Conservation (phyloP, 2,113 vertebrate genomes). For the Planiliza haematocheilus region DNA sequence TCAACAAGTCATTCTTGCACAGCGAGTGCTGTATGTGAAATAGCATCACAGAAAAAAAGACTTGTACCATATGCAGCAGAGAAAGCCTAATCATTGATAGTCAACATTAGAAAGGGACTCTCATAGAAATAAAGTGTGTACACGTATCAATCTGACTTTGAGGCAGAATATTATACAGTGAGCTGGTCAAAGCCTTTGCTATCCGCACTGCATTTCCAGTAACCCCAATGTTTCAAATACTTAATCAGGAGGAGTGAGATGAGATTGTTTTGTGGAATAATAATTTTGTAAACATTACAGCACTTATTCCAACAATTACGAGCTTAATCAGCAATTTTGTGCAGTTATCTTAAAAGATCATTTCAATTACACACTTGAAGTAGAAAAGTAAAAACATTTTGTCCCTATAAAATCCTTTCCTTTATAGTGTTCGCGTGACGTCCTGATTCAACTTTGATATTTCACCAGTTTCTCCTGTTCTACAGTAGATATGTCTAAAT, state of each 20-base stretch:
- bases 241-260: constrained; percentile 26
- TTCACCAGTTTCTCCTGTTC: constrained; percentile 61
- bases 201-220: constrained; percentile 61
- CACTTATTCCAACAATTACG: constrained; percentile 5
- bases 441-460: constrained; percentile 52
- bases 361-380: constrained; percentile 20
- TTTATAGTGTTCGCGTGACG: constrained; percentile 14
- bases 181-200: constrained; percentile 12
- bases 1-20: constrained; percentile 52
- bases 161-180: constrained; percentile 25
- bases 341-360: constrained; percentile 28
- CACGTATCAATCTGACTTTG: constrained; percentile 17
- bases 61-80: constrained; percentile 38
- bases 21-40: constrained; percentile 28
- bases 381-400: constrained; percentile 6
- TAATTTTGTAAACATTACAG: constrained; percentile 29
- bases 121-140: constrained; percentile 13
- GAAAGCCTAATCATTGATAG: constrained; percentile 26
- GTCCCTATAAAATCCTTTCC: not conserved
- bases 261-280: constrained; percentile 17
- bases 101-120: constrained; percentile 12
- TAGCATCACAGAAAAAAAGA: constrained; percentile 18
- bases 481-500: constrained; percentile 73
- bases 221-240: constrained; percentile 32
- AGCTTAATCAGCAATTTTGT: constrained; percentile 45